Conservation (phyloP, 2,888 invertebrate species). For the Coenonympha glycerion region DNA sequence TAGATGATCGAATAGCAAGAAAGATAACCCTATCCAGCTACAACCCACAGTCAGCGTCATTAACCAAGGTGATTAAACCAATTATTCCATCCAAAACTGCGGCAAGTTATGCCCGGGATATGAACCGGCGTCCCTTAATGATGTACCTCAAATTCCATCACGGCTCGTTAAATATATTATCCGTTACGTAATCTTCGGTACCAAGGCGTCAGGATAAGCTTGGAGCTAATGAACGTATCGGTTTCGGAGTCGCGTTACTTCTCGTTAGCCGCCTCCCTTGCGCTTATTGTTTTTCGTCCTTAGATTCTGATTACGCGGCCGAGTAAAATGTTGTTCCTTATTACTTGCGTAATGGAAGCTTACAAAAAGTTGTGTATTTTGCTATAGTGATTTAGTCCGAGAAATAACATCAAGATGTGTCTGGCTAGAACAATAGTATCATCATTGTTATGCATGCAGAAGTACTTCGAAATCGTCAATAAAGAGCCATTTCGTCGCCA, state of each 20-base stretch:
- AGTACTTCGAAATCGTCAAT: too few species aligned
- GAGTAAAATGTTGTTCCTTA: background rate
- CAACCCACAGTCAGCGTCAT: too few species aligned
- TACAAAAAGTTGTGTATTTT: too few species aligned
- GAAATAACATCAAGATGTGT: too few species aligned
- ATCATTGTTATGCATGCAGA: too few species aligned
- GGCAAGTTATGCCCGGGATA: background rate
- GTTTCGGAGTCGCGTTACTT: slow-evolving; percentile 60
- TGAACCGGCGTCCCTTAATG: slow-evolving; percentile 4
- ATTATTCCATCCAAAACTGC: background rate
- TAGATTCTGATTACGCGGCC: slow-evolving; percentile 27
- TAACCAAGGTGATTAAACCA: too few species aligned
- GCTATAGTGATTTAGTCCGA: too few species aligned
- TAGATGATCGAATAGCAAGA: too few species aligned
- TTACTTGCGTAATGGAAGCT: background rate
- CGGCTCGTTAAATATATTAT: slow-evolving; percentile 28
- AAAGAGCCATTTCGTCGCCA: background rate
- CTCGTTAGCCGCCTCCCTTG: slow-evolving; percentile 54
- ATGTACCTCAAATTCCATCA: slow-evolving; percentile 11
- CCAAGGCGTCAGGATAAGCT: slow-evolving; percentile 43
- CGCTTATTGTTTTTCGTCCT: slow-evolving; percentile 52
- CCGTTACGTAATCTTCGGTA: slow-evolving; percentile 38
- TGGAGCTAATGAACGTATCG: slow-evolving; percentile 64
- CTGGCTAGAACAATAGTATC: too few species aligned
- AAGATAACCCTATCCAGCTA: too few species aligned